Evolutionary conservation across 2,888 invertebrate genomes (phyloP), one percentile per base, ranked within the genome.

Genomic region (Leptogaster cylindrica): DNA sequence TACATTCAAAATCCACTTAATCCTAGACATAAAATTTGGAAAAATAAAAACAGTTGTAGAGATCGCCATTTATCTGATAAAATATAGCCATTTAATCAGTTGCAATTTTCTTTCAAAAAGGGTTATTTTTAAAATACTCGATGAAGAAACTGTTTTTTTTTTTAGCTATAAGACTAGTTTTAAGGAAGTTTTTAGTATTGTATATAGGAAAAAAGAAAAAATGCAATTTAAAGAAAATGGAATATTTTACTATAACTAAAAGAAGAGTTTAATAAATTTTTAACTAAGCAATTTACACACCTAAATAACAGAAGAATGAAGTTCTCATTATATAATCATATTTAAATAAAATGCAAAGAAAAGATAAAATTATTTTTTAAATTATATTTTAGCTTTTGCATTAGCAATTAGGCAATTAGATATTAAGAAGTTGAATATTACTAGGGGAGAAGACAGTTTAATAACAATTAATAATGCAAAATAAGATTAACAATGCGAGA

Each of bases 301-400:
- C 18, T 23, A 41, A 6, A 12, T 48, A 25, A 27, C 6, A 27
- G 48, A 12, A 2, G 48, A 25, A 18, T 48, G 25, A 23, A 33
- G 39, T 61, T 41, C 28, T 27, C 61, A 67, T 67, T 50, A 48
- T 58, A 48, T 46, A 46, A 44, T 27, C 41, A 36, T 48, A 48
- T 61, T 50, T 44, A 67, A 36, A 27, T 50, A 63, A n/a, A 12
- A 67, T 27, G 16, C 16, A 16, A 20, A 61, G 23, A 48, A 65
- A 65, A 27, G 52, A 50, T 65, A 25, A 46, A 46, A 68, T 68
- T 68, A 65, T 68, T 64, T 65, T 55, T 55, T 44, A 44, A 68
- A 68, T 68, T 64, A 65, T 65, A 63, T 67, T 67, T 68, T 65
- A 65, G 65, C 65, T 68, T 68, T 68, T 68, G 65, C 68, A 65